phyloP scores from a whole-genome alignment of 2,797 vertebrate species.

The Rallus crepitans region DNA sequence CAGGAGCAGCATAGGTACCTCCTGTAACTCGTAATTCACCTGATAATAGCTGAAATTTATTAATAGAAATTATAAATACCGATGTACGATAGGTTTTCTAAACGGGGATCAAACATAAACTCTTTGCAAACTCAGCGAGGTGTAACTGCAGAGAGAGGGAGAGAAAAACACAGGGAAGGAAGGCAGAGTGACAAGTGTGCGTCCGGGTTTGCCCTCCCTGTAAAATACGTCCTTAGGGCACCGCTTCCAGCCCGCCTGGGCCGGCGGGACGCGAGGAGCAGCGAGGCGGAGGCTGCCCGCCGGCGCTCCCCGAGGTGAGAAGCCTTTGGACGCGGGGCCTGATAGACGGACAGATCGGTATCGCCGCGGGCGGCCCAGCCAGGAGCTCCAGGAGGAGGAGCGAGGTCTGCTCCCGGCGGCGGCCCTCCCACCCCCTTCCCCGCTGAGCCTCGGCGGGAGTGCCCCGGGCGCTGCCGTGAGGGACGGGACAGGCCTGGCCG shows the following conservation, averaged over 20 bases:
- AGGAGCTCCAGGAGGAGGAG: neutral
- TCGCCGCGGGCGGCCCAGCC: neutral
- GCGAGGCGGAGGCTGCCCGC: neutral
- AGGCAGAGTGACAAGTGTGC: neutral
- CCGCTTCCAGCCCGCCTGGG: accelerated
- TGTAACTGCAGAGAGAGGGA: neutral
- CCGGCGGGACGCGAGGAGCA: too few species aligned
- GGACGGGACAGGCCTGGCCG: too few species aligned
- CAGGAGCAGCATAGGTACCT: neutral
- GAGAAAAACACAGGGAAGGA: neutral
- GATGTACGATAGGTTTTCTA: neutral
- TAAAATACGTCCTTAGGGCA: neutral
- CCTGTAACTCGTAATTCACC: accelerated
- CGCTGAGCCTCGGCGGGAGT: neutral
- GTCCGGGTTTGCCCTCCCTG: neutral
- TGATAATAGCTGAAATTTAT: neutral
- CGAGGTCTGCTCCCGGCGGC: neutral
- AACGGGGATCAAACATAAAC: neutral
- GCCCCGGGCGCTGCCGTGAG: neutral
- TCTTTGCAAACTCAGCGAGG: neutral
- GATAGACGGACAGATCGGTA: accelerated
- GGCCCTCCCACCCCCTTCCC: too few species aligned
- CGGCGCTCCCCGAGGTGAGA: neutral
- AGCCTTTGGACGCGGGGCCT: neutral
- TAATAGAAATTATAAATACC: neutral